Evolutionary conservation across 1,140 invertebrate genomes (phyloP).

Genomic region (Pristionchus pacificus): DNA sequence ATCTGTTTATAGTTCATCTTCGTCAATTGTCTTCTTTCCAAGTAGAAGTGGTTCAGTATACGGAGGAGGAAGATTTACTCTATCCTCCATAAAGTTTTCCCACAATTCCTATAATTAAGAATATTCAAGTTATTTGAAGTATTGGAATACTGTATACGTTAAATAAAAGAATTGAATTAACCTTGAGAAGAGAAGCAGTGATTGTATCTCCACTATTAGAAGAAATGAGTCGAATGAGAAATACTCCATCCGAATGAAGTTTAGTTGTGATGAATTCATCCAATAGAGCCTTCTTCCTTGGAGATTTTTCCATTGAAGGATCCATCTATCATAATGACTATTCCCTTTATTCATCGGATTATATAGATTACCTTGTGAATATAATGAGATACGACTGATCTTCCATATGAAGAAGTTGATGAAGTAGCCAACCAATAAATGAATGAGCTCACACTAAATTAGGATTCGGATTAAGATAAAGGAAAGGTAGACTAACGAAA

Average conservation of each 20-base stretch:
- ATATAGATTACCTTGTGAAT: too few species aligned
- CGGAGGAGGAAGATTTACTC: constrained; percentile 3
- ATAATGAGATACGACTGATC: not conserved
- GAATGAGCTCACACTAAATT: constrained; percentile 9
- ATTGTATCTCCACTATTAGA: constrained; percentile 53
- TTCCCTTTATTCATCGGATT: not conserved
- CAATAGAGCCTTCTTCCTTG: constrained; percentile 35
- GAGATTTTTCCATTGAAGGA: constrained; percentile 31
- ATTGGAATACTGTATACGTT: not conserved
- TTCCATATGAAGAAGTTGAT: constrained; percentile 10
- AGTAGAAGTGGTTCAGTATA: constrained; percentile 18
- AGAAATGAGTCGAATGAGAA: constrained; percentile 52
- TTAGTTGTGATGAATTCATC: constrained; percentile 48
- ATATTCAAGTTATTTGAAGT: not conserved
- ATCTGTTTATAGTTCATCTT: constrained; percentile 28
- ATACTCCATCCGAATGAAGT: constrained; percentile 56
- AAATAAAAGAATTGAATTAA: not conserved
- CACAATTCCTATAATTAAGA: not conserved
- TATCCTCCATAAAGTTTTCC: not conserved
- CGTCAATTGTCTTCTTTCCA: constrained; percentile 21
- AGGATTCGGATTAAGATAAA: constrained; percentile 16
- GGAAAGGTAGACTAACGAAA: constrained; percentile 24
- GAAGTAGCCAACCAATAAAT: constrained; percentile 1
- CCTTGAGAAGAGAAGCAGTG: constrained; percentile 27
- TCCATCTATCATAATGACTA: constrained; percentile 38